Conservation (phyloP, 2,888 invertebrate genomes). For the Drosophila merina region DNA sequence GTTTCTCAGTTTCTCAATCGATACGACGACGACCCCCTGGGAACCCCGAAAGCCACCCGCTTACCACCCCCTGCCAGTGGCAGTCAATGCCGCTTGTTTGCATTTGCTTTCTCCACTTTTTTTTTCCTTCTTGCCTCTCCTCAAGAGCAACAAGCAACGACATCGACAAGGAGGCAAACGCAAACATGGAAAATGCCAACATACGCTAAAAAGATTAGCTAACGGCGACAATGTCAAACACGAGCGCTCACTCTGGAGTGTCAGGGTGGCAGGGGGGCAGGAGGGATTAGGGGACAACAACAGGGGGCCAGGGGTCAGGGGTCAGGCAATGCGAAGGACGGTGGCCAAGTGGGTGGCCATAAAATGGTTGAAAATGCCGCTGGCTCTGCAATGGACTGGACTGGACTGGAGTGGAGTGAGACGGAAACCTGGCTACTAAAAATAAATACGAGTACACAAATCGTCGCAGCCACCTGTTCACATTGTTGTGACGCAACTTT, state of each 20-base stretch:
- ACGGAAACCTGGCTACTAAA: conserved; percentile 66
- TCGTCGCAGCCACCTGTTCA: conserved; percentile 79
- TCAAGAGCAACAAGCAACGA: conserved; percentile 73
- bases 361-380: conserved; percentile 54
- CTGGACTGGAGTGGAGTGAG: conserved; percentile 15
- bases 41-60: conserved; percentile 1
- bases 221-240: conserved; percentile 80
- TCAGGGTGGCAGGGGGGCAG: not conserved
- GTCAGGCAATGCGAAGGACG: conserved; percentile 24
- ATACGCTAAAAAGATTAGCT: conserved; percentile 80
- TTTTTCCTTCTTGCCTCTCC: conserved; percentile 37
- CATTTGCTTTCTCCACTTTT: conserved; percentile 56
- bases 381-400: conserved; percentile 9
- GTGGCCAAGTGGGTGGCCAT: conserved; percentile 65
- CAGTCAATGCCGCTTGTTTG: conserved; percentile 61
- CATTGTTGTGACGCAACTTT: conserved; percentile 76
- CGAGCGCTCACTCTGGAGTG: conserved; percentile 55
- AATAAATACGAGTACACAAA: conserved; percentile 78
- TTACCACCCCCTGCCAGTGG: conserved; percentile 6
- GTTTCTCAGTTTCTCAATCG: conserved; percentile 63
- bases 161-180: conserved; percentile 66
- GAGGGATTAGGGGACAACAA: conserved; percentile 26
- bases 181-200: conserved; percentile 80
- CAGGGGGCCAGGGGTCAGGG: conserved; percentile 35
- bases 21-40: conserved; percentile 47